Conservation (phyloP, 1,140 invertebrate genomes). For the Zaprionus camerounensis region DNA sequence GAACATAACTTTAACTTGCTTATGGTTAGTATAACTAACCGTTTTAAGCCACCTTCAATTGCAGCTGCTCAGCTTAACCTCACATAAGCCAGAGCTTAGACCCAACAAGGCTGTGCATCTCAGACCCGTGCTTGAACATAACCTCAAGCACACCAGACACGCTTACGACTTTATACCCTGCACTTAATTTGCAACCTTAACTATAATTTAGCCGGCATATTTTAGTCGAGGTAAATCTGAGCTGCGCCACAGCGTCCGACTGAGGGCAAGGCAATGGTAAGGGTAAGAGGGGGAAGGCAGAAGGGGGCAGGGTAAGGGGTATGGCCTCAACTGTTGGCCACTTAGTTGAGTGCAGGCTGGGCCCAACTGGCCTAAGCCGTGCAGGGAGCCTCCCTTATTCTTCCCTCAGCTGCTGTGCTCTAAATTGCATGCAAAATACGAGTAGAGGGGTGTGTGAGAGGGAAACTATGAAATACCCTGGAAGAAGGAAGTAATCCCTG, state of each 20-base stretch:
- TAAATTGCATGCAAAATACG: slow-evolving; percentile 37
- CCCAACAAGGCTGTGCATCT: slow-evolving; percentile 7
- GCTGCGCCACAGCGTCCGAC: slow-evolving; percentile 10
- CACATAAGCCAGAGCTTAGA: slow-evolving; percentile 8
- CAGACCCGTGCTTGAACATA: slow-evolving; percentile 12
- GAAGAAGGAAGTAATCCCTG: neutral
- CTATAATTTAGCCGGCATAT: slow-evolving; percentile 32
- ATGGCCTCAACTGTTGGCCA: slow-evolving; percentile 20
- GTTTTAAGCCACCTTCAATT: neutral
- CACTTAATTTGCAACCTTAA: slow-evolving; percentile 34
- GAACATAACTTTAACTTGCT: slow-evolving; percentile 4
- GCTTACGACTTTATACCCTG: slow-evolving; percentile 21
- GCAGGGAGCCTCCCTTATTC: too few relatives aligned
- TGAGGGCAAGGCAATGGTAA: neutral
- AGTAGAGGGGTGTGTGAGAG: neutral
- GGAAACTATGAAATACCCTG: neutral
- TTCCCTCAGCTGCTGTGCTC: slow-evolving; percentile 12
- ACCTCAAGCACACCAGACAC: slow-evolving; percentile 24
- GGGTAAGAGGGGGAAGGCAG: neutral
- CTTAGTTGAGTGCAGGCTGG: slow-evolving; percentile 20
- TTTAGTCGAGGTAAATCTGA: slow-evolving; percentile 9
- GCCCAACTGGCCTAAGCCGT: slow-evolving; percentile 1
- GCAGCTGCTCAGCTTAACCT: slow-evolving; percentile 8
- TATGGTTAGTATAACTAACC: neutral
- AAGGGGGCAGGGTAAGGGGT: neutral